Conservation (phyloP, 1,140 invertebrate species). For the Brachionus manjavacas region DNA sequence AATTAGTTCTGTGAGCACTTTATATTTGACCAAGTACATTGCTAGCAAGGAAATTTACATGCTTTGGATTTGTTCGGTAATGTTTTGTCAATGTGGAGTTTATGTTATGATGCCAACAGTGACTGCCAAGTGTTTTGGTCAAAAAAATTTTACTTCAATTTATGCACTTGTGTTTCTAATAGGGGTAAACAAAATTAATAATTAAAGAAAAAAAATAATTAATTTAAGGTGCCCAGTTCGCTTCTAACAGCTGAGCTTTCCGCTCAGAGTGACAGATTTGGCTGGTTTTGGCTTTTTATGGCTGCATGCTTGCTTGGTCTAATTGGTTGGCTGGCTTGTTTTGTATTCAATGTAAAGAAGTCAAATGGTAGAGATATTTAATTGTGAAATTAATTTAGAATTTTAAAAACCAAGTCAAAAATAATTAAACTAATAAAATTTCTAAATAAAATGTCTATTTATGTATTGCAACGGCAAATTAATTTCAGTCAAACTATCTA, state of each 20-base stretch:
- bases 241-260: neutral
- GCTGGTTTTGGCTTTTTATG: constrained; percentile 32
- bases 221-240: neutral
- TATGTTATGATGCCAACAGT: constrained; percentile 47
- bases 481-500: no score
- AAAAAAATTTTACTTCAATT: constrained; percentile 41
- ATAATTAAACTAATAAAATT: no score
- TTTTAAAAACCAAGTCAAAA: no score
- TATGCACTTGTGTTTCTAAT: neutral
- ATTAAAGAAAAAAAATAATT: neutral
- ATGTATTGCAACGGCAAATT: no score
- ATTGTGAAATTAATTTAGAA: neutral
- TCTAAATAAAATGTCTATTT: no score
- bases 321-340: neutral
- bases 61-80: constrained; percentile 48
- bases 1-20: neutral
- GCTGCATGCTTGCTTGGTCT: neutral
- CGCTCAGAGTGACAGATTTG: neutral
- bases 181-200: neutral
- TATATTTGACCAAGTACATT: constrained; percentile 24
- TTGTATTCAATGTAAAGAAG: constrained; percentile 19
- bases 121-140: constrained; percentile 29
- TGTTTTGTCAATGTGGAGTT: constrained; percentile 48
- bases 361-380: neutral
- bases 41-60: constrained; percentile 46